These are phyloP conservation scores for Cyrtonyx montezumae DNA, from an alignment of 2,113 vertebrate genomes.

Conservation along the genomic window DNA sequence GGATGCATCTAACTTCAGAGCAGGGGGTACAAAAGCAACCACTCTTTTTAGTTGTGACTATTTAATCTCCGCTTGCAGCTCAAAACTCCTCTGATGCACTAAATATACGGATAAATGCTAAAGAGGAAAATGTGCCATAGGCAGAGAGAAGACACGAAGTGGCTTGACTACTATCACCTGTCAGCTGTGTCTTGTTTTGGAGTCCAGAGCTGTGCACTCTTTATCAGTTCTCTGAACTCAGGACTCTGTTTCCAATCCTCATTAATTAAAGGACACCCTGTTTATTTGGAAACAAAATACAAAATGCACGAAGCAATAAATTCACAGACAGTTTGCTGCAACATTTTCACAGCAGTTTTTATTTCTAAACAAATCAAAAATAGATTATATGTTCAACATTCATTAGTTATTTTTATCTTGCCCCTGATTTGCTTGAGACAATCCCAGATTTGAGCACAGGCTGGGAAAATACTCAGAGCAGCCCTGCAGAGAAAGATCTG, in stretches of 20 bases:
- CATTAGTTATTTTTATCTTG: neutral
- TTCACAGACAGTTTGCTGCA: neutral
- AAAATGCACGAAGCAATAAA: neutral
- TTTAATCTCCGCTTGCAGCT: neutral
- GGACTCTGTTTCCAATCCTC: constrained; percentile 11
- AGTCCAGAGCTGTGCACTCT: neutral
- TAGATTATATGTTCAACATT: neutral
- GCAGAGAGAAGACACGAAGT: neutral
- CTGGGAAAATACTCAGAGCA: too few species aligned
- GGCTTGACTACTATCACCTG: neutral
- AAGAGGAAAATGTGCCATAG: neutral
- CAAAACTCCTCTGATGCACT: neutral
- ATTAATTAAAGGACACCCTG: neutral
- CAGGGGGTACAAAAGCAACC: neutral
- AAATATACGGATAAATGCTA: neutral
- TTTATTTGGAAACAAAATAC: constrained; percentile 14
- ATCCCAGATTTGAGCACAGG: too few species aligned
- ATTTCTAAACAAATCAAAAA: neutral
- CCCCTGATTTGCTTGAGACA: neutral
- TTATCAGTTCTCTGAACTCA: neutral
- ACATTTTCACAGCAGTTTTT: neutral
- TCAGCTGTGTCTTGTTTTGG: neutral
- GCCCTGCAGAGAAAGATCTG: too few species aligned
- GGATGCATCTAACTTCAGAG: neutral
- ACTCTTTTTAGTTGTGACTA: neutral